phyloP scores from a whole-genome alignment of 2,113 vertebrate species.

The Phylloscopus trochilus region DNA sequence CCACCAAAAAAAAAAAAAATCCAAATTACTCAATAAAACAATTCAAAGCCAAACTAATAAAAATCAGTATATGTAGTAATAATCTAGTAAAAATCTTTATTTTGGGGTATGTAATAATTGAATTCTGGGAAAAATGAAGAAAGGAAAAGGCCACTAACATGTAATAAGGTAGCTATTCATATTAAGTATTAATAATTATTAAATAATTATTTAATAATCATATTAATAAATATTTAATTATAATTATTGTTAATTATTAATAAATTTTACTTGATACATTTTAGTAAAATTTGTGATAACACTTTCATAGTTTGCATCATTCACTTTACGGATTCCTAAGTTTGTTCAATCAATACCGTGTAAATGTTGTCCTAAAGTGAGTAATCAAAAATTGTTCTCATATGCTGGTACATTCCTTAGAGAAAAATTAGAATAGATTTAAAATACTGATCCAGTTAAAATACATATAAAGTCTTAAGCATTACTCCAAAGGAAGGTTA shows the following conservation, averaged over 20 bases:
- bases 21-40: not conserved
- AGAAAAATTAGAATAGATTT: not conserved
- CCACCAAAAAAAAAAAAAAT: not conserved
- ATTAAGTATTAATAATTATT: no score
- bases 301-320: not conserved
- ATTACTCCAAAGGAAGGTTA: not conserved
- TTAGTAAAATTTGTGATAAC: not conserved
- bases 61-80: not conserved
- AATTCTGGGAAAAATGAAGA: not conserved
- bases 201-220: no score
- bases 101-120: not conserved
- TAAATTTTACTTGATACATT: not conserved
- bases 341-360: not conserved
- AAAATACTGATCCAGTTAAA: not conserved
- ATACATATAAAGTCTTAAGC: not conserved
- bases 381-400: not conserved
- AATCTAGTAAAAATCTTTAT: not conserved
- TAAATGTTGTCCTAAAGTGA: not conserved
- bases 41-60: not conserved
- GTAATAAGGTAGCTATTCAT: not conserved
- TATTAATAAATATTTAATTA: no score
- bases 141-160: not conserved
- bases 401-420: not conserved
- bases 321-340: not conserved
- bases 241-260: no score